Evolutionary conservation across 2,113 vertebrate species (phyloP), one percentile per base, ranked within the genome.

Genomic region (Tachycineta bicolor): DNA sequence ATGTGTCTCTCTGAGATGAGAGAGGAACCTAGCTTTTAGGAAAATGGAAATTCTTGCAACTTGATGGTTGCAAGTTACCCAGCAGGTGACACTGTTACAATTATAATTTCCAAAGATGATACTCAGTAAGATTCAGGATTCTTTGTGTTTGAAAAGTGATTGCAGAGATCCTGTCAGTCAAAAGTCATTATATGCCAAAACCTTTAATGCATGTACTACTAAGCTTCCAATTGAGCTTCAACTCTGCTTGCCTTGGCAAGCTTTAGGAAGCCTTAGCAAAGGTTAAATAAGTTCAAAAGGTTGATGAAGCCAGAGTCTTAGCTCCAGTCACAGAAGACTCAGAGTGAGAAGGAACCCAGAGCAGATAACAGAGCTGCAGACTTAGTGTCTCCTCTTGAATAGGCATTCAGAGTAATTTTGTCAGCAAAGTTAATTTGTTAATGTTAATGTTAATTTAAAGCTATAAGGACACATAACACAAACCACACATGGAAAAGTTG

Each of bases 251-350:
- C 24, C 60, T 96, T 96, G 92, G 29, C 52, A 96, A 93, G 59
- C 29, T 92, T 96, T 94, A 89, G 49, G 58, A 94, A 93, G 79
- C 21, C 75, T 74, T 95, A 93, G 94, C 49, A 89, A 96, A 90
- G 50, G 69, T 93, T 94, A 50, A 94, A 92, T 58, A 81, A 69
- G 67, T 91, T 83, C n/a, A 68, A 62, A 68, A 50, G 29, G 43
- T 22, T 65, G 37, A 56, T 29, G 71, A 62, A 62, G 37, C n/a
- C 80, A 63, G 43, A 77, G 75, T 28, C 46, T 67, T 50, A 47
- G 5, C 43, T 87, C 31, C 60, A 78, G 55, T 81, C 79, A 41
- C 53, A 69, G 65, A 70, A 83, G n/a, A 43, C 21, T 53, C 29
- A 33, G 13, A 20, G 12, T 64, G 20, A 44, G 46, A 71, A 3